These are phyloP conservation scores for Stenolophus ochropezus DNA, from an alignment of 2,888 invertebrate genomes.

Conservation along the genomic window DNA sequence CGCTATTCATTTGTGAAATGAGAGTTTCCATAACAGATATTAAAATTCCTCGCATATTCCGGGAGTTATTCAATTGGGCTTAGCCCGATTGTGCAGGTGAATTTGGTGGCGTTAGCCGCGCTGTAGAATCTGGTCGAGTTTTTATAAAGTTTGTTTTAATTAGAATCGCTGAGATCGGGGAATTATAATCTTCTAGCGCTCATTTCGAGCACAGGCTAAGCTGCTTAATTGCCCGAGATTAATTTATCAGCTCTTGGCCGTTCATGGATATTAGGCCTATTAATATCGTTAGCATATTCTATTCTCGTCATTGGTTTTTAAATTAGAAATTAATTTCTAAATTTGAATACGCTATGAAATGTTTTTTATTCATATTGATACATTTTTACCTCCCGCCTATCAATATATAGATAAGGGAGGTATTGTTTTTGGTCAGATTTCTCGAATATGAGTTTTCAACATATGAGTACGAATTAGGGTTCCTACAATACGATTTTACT, in stretches of 20 bases:
- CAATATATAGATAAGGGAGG: no score
- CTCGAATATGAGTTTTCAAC: no score
- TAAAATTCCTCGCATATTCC: constrained; percentile 15
- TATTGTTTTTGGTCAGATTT: no score
- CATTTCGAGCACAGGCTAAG: not conserved
- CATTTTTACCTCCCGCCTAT: no score
- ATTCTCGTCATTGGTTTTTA: constrained; percentile 3
- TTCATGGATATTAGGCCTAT: not conserved
- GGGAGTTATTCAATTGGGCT: not conserved
- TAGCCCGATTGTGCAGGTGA: not conserved
- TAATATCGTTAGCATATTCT: not conserved
- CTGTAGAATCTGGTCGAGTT: not conserved
- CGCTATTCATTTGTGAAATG: constrained; percentile 25
- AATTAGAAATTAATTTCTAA: constrained; percentile 7
- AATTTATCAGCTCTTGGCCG: not conserved
- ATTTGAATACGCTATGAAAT: not conserved
- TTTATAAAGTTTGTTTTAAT: constrained; percentile 23
- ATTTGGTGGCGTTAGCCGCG: not conserved
- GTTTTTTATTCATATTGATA: not conserved
- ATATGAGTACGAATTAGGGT: no score
- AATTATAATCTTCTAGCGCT: constrained; percentile 16
- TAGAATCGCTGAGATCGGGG: constrained; percentile 4
- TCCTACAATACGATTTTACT: no score
- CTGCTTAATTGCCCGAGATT: not conserved
- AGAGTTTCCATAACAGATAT: constrained; percentile 40